A percentile compares a stretch with the other conserved stretches of the same genome.
Evolutionary conservation across 2,797 vertebrate species (phyloP).

Genomic region (Cirrhinus molitorella): DNA sequence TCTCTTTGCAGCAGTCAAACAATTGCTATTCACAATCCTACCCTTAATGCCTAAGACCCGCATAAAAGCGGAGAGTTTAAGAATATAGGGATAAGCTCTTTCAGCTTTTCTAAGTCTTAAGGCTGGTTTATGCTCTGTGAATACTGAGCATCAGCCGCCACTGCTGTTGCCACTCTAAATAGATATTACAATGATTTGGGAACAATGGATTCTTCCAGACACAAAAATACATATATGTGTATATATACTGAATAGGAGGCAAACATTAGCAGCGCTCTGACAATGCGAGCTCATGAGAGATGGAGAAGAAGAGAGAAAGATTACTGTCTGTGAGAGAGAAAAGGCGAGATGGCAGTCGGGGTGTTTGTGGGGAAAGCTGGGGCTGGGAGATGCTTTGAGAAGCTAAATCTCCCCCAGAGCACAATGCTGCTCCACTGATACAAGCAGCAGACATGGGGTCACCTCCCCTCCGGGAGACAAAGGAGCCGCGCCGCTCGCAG

Average conservation of each 20-base stretch:
- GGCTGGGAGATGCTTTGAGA: constrained; percentile 82
- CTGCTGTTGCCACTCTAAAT: constrained; percentile 87
- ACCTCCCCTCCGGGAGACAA: constrained; percentile 82
- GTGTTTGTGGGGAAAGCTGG: constrained; percentile 81
- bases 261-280: constrained; percentile 80
- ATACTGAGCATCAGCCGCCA: constrained; percentile 82
- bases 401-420: constrained; percentile 82
- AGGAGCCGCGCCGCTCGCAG: constrained; percentile 58
- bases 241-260: constrained; percentile 81
- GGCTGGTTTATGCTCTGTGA: constrained; percentile 85
- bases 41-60: constrained; percentile 88
- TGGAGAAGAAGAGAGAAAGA: constrained; percentile 82
- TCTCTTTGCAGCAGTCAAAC: constrained; percentile 82
- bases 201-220: constrained; percentile 86
- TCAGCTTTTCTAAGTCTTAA: constrained; percentile 87
- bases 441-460: constrained; percentile 84
- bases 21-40: constrained; percentile 89
- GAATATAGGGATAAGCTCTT: constrained; percentile 89
- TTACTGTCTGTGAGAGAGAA: constrained; percentile 84
- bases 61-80: constrained; percentile 88
- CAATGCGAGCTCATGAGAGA: constrained; percentile 80
- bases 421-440: constrained; percentile 83
- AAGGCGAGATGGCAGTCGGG: constrained; percentile 81
- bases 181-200: constrained; percentile 90
- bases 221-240: constrained; percentile 84